Evolutionary conservation across 2,113 vertebrate genomes (phyloP).

Genomic region (Raja brachyura): DNA sequence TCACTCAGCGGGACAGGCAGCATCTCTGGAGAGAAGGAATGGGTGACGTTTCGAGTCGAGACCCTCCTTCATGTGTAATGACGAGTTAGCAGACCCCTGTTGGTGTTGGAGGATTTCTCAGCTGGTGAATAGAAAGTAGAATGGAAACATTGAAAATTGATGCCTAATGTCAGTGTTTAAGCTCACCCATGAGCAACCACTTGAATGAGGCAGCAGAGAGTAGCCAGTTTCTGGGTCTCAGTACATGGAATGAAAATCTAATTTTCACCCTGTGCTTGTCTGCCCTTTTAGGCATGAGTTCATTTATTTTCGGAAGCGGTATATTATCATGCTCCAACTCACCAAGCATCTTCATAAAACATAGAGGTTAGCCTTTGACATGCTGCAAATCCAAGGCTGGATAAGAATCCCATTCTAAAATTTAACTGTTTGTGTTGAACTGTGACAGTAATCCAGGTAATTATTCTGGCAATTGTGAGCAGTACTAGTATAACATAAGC

Average conservation of each 20-base stretch:
- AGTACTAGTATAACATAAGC: neutral
- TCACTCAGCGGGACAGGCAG: too few species aligned
- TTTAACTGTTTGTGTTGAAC: constrained; percentile 16
- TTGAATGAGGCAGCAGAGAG: neutral
- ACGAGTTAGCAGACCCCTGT: too few species aligned
- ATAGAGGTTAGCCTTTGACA: neutral
- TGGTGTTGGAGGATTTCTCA: too few species aligned
- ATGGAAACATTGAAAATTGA: neutral
- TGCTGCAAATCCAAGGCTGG: neutral
- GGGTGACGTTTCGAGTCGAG: too few species aligned
- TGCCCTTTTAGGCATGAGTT: neutral
- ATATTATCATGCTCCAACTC: constrained; percentile 1
- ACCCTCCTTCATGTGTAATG: too few species aligned
- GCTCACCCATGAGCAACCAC: neutral
- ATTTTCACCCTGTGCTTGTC: neutral
- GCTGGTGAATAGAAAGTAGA: neutral
- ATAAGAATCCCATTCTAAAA: neutral
- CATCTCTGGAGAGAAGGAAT: too few species aligned
- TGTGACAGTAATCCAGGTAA: constrained; percentile 9
- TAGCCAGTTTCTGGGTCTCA: neutral
- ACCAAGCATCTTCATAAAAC: neutral
- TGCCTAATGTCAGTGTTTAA: neutral
- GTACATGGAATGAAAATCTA: neutral
- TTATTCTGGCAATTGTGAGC: neutral
- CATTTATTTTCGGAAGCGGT: neutral